A percentile compares a stretch with the other conserved stretches of the same genome.
Evolutionary conservation across 2,888 invertebrate genomes (phyloP).

Genomic region (Pollenia amentaria): DNA sequence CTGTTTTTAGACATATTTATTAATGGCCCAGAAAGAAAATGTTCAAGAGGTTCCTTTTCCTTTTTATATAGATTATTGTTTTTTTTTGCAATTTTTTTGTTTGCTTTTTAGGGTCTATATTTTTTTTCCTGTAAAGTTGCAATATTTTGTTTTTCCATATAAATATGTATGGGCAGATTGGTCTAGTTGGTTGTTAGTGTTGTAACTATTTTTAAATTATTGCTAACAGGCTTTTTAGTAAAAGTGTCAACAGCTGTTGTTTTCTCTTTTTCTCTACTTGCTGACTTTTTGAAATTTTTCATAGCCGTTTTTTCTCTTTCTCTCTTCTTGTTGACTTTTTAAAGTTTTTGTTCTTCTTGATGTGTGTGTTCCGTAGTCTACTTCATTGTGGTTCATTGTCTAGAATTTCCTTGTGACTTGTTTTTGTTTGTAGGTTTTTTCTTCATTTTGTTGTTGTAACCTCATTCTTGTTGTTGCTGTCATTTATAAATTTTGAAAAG

Average conservation of each 20-base stretch:
- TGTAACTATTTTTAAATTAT: constrained; percentile 67
- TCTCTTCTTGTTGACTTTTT: constrained; percentile 8
- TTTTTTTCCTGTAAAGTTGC: neutral
- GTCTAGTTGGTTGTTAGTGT: constrained; percentile 34
- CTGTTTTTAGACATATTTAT: neutral
- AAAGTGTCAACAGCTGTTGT: constrained; percentile 68
- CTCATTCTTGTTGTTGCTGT: constrained; percentile 38
- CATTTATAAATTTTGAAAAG: constrained; percentile 67
- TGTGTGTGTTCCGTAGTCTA: neutral
- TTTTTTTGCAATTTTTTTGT: constrained; percentile 27
- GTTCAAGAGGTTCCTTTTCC: neutral
- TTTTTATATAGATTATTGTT: neutral
- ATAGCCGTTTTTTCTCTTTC: constrained; percentile 35
- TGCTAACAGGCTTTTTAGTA: constrained; percentile 68
- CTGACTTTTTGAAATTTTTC: constrained; percentile 10
- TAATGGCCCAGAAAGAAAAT: neutral
- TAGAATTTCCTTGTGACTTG: constrained; percentile 62
- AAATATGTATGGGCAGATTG: neutral
- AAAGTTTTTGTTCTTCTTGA: neutral
- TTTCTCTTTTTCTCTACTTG: neutral
- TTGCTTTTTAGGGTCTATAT: constrained; percentile 24
- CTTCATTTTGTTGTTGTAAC: constrained; percentile 19
- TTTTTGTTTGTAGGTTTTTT: constrained; percentile 33
- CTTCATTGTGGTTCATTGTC: constrained; percentile 59
- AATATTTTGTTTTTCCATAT: constrained; percentile 31